Evolutionary conservation across 2,113 vertebrate species (phyloP), one percentile per base, ranked within the genome.

Genomic region (Tenrec ecaudatus): DNA sequence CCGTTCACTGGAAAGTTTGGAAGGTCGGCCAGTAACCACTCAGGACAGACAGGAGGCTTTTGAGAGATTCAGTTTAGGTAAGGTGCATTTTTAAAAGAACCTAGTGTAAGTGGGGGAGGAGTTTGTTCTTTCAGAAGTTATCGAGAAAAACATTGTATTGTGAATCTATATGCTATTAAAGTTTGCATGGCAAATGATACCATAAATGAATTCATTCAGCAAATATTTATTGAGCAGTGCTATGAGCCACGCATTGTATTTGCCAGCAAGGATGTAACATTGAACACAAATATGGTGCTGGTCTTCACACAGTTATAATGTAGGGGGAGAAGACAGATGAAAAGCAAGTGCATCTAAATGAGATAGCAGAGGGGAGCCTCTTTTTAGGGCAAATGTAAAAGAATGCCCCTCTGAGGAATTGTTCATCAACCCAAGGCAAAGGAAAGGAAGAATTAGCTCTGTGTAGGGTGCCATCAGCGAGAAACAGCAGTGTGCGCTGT

Each of bases 41-140:
- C 95, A 95, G 15, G 98, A 98, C 93, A 97, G 99, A 96, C 98
- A 98, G 62, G 95, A 98, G 77, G 98, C 99, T 86, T 97, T 98
- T 22, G 96, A 98, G 38, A 98, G 98, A 93, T 99, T 99, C 97
- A 97, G 98, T 96, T 97, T 98, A 97, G 99, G 99, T 99, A 98
- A 98, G 82, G 23, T 86, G 92, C 43, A 23, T 10, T 16, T 77
- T 47, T 53, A 29, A 38, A 82, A 82, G 64, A 71, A 47, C 7
- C 68, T 78, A 86, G 73, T 80, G 81, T 66, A 36, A 20, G 14
- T 79, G 22, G 38, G 57, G 43, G 62, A 89, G 23, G 43, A 64
- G 91, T 85, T 93, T 92, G 40, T 79, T 91, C 91, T 93, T 19
- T 73, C 71, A 87, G 53, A 94, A 88, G 6, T 86, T 80, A 89